phyloP scores from a whole-genome alignment of 2,113 vertebrate genomes.

The Marmota flaviventris region DNA sequence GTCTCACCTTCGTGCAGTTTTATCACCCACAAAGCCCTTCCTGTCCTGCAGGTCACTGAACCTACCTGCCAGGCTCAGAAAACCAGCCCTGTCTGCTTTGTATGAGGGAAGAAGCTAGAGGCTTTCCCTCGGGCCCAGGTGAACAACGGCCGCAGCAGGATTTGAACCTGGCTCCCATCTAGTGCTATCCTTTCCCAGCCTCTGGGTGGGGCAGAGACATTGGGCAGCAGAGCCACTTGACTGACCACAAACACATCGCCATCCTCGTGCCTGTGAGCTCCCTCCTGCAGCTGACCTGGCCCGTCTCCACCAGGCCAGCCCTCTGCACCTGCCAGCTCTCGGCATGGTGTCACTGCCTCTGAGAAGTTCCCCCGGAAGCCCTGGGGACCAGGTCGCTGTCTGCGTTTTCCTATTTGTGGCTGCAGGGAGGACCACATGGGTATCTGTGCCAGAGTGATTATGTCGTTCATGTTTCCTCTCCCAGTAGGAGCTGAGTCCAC shows the following conservation, averaged over 20 bases:
- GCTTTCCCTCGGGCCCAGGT: background rate
- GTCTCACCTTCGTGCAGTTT: fast-evolving
- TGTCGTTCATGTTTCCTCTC: background rate
- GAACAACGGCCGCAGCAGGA: background rate
- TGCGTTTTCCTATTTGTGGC: fast-evolving
- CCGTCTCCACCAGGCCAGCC: too few relatives aligned
- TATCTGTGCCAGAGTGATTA: too few relatives aligned
- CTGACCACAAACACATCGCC: fast-evolving
- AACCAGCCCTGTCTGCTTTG: background rate
- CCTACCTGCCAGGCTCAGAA: background rate
- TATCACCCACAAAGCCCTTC: too few relatives aligned
- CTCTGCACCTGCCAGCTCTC: too few relatives aligned
- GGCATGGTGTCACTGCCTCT: background rate
- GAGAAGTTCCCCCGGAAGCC: background rate
- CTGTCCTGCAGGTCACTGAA: background rate
- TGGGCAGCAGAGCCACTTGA: background rate
- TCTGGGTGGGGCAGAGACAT: too few relatives aligned
- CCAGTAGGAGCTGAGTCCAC: background rate
- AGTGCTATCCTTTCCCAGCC: too few relatives aligned
- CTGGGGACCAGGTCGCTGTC: background rate
- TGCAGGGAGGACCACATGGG: too few relatives aligned
- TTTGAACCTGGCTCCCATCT: background rate
- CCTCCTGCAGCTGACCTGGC: fast-evolving
- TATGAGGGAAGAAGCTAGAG: background rate
- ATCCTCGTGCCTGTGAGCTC: background rate